These are phyloP conservation scores for Phortica magna DNA, from an alignment of 2,888 invertebrate species.

Conservation along the genomic window DNA sequence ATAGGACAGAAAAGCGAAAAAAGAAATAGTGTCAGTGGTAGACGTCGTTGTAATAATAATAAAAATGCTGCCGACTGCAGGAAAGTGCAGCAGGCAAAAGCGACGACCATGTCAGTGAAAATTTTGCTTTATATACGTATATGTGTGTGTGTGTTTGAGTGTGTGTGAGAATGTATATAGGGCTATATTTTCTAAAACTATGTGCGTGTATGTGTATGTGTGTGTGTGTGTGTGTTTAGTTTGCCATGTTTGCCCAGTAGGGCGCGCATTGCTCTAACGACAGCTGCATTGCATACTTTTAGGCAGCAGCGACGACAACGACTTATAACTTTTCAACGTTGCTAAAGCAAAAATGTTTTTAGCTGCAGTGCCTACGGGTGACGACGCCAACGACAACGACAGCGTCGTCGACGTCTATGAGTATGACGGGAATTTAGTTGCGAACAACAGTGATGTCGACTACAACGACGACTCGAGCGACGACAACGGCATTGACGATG, in stretches of 20 bases:
- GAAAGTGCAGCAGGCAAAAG: conserved; percentile 18
- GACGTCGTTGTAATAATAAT: conserved; percentile 18
- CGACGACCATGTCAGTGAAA: conserved; percentile 11
- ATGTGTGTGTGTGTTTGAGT: background rate
- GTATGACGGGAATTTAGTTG: background rate
- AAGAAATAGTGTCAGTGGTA: background rate
- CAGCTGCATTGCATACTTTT: conserved; percentile 34
- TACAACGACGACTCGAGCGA: background rate
- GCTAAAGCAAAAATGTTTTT: conserved; percentile 14
- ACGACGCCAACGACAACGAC: background rate
- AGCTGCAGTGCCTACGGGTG: conserved; percentile 33
- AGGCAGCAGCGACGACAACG: conserved; percentile 15
- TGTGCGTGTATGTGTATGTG: background rate
- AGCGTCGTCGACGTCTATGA: background rate
- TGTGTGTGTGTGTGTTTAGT: conserved; percentile 10
- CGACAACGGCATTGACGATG: background rate
- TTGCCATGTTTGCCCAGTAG: conserved; percentile 7
- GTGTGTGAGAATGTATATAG: conserved; percentile 33
- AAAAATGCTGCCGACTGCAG: background rate
- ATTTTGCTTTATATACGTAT: conserved; percentile 3
- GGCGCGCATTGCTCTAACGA: conserved; percentile 27
- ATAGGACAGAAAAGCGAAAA: no score
- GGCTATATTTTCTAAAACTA: background rate
- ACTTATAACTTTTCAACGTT: conserved; percentile 29
- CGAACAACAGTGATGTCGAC: background rate